Percentiles rank a stretch among this genome's conserved stretches.
phyloP scores from a whole-genome alignment of 64 coral and sea anemone species.

The Trachythela sp. region DNA sequence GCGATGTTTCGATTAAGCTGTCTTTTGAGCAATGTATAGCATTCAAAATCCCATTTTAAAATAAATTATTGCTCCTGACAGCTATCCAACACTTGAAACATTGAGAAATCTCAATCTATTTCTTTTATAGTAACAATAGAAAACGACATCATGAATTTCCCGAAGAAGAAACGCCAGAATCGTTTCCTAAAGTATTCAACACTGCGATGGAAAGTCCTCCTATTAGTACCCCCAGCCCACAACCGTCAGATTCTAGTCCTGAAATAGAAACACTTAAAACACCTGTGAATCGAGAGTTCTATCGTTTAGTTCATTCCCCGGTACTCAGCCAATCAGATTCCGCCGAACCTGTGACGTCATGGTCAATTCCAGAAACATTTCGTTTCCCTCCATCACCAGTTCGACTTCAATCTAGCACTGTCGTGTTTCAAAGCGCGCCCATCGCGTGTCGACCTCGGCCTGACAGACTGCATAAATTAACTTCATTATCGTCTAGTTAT shows the following conservation, averaged over 20 bases:
- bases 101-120: not conserved
- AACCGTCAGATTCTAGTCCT: not conserved
- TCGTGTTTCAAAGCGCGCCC: not conserved
- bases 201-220: not conserved
- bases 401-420: not conserved
- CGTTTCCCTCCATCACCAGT: not conserved
- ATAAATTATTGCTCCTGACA: no score
- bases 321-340: not conserved
- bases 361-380: constrained; percentile 30
- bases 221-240: not conserved
- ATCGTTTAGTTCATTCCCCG: constrained; percentile 8
- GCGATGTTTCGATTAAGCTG: no score
- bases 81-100: no score
- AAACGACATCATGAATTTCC: not conserved
- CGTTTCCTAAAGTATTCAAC: not conserved
- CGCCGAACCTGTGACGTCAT: not conserved
- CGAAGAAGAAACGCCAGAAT: not conserved
- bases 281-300: not conserved
- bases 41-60: no score
- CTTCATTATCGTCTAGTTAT: not conserved
- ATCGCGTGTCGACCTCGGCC: not conserved
- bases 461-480: constrained; percentile 9
- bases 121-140: not conserved
- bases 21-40: no score
- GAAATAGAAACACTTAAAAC: not conserved